A percentile compares a stretch with the other conserved stretches of the same genome.
Conservation (phyloP, 2,113 vertebrate genomes). For the Hydrolagus affinis region DNA sequence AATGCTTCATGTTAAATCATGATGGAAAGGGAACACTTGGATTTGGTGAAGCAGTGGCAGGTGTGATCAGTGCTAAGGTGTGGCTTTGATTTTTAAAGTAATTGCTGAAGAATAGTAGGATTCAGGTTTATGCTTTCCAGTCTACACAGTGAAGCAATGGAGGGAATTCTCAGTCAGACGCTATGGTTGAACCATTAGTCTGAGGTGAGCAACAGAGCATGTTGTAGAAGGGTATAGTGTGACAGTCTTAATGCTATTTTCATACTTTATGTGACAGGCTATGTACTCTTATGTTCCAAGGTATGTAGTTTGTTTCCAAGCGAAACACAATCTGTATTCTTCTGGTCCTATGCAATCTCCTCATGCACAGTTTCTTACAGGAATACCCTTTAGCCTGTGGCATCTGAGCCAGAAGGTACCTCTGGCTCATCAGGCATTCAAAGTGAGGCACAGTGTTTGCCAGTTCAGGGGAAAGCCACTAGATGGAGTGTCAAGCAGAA, state of each 20-base stretch:
- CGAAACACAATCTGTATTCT: background rate
- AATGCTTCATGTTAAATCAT: background rate
- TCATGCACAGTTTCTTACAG: background rate
- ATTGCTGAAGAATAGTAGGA: background rate
- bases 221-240: too few relatives aligned
- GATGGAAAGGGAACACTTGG: background rate
- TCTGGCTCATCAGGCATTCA: background rate
- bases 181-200: background rate
- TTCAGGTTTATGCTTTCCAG: too few relatives aligned
- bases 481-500: conserved; percentile 7
- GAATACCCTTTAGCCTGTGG: background rate
- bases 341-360: background rate
- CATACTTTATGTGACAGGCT: too few relatives aligned
- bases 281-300: background rate
- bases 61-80: background rate
- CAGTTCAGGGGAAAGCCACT: background rate
- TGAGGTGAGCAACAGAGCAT: background rate
- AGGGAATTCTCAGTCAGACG: background rate
- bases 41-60: background rate
- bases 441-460: background rate
- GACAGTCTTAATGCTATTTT: background rate
- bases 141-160: too few relatives aligned
- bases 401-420: background rate
- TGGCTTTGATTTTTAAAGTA: background rate
- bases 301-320: background rate